phyloP scores from a whole-genome alignment of 1,140 invertebrate genomes.

The Drosophila lacteicornis region DNA sequence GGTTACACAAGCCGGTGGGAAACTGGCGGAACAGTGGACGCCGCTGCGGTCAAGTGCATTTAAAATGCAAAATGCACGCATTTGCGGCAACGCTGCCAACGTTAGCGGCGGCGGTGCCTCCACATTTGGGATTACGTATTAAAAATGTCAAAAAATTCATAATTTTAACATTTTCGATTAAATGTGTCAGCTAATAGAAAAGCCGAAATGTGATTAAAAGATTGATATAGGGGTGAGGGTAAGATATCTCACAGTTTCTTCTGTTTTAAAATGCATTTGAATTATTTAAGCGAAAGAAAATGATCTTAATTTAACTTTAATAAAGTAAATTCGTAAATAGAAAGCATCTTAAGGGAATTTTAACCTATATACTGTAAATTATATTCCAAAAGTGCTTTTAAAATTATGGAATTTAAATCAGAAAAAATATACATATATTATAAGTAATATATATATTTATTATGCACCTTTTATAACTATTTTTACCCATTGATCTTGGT shows the following conservation, averaged over 20 bases:
- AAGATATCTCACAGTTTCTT: background rate
- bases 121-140: constrained; percentile 32
- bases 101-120: background rate
- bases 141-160: constrained; percentile 38
- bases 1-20: constrained; percentile 31
- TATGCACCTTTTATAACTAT: background rate
- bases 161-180: constrained; percentile 46
- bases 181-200: background rate
- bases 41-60: constrained; percentile 59
- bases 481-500: background rate
- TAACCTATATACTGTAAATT: too few species aligned
- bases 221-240: background rate
- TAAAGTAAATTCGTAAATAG: too few species aligned
- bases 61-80: constrained; percentile 64
- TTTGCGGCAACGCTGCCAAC: constrained; percentile 31
- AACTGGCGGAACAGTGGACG: constrained; percentile 9
- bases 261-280: too few species aligned
- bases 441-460: too few species aligned
- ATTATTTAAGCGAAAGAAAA: background rate
- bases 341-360: too few species aligned
- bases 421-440: background rate
- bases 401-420: background rate
- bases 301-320: too few species aligned
- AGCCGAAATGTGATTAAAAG: background rate
- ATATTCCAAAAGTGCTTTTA: too few species aligned